Percentiles rank a stretch among this genome's conserved stretches.
Evolutionary conservation across 2,888 invertebrate genomes (phyloP).

Genomic region (Drosophila prostipennis): DNA sequence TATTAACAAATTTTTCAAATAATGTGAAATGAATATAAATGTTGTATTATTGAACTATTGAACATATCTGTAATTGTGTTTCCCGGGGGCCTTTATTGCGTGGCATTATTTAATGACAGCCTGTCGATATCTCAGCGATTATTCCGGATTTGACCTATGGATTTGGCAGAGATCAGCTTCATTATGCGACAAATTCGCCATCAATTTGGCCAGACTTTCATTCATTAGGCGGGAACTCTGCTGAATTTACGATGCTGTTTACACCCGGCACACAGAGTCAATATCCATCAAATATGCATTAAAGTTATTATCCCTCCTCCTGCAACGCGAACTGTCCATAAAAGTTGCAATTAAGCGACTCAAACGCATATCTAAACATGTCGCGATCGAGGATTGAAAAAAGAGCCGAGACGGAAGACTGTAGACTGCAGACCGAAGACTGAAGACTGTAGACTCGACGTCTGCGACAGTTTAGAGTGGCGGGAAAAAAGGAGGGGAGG

Average conservation of each 20-base stretch:
- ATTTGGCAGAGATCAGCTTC: constrained; percentile 18
- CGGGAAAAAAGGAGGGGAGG: constrained; percentile 14
- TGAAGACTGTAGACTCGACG: constrained; percentile 49
- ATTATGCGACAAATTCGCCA: constrained; percentile 27
- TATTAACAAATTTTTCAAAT: too few relatives aligned
- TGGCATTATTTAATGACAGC: constrained; percentile 72
- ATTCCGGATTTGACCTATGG: constrained; percentile 20
- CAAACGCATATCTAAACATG: constrained; percentile 71
- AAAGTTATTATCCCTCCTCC: constrained; percentile 50
- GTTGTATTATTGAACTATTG: not conserved
- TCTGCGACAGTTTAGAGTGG: constrained; percentile 68
- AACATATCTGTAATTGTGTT: constrained; percentile 34
- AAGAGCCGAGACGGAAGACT: constrained; percentile 19
- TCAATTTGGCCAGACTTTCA: constrained; percentile 19
- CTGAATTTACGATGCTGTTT: constrained; percentile 65
- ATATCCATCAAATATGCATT: constrained; percentile 65
- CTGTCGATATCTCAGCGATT: constrained; percentile 50
- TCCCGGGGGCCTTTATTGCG: constrained; percentile 60
- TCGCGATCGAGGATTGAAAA: constrained; percentile 31
- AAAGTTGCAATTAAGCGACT: constrained; percentile 74
- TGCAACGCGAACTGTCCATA: constrained; percentile 63
- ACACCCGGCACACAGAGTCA: constrained; percentile 43
- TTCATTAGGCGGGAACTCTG: constrained; percentile 30
- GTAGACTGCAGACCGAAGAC: constrained; percentile 5
- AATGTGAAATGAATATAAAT: too few relatives aligned